Percentiles rank a stretch among this genome's conserved stretches.
phyloP scores from a whole-genome alignment of 2,113 vertebrate genomes.

The Plecturocebus donacophilus region DNA sequence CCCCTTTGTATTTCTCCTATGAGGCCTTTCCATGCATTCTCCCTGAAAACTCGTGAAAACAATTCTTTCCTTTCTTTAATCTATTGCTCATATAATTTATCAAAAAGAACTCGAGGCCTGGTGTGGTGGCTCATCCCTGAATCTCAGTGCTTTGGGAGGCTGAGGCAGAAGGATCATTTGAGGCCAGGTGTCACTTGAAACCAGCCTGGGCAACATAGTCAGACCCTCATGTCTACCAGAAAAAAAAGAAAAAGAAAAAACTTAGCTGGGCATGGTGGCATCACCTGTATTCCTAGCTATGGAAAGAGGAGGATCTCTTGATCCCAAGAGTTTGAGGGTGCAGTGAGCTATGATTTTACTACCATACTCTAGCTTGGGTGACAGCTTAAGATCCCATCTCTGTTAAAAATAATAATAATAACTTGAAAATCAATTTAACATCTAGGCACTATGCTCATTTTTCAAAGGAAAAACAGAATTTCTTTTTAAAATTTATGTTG shows the following conservation, averaged over 20 bases:
- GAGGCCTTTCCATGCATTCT: not conserved
- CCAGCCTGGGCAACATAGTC: not conserved
- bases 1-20: not conserved
- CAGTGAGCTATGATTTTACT: too few species aligned
- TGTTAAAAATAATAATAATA: not conserved
- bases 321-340: too few species aligned
- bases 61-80: not conserved
- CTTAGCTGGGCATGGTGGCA: not conserved
- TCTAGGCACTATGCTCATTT: not conserved
- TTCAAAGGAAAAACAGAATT: not conserved
- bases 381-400: too few species aligned
- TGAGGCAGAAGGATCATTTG: not conserved
- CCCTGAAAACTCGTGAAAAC: not conserved
- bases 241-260: not conserved
- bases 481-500: conserved; percentile 23
- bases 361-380: too few species aligned
- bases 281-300: not conserved
- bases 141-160: not conserved
- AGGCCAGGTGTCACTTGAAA: not conserved
- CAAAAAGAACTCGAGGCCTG: not conserved
- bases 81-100: not conserved
- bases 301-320: too few species aligned
- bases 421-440: conserved; percentile 29
- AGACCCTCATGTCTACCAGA: not conserved
- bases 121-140: not conserved